Percentiles rank a stretch among this genome's conserved stretches.
Conservation (phyloP, 2,113 vertebrate species). For the Laterallus jamaicensis region DNA sequence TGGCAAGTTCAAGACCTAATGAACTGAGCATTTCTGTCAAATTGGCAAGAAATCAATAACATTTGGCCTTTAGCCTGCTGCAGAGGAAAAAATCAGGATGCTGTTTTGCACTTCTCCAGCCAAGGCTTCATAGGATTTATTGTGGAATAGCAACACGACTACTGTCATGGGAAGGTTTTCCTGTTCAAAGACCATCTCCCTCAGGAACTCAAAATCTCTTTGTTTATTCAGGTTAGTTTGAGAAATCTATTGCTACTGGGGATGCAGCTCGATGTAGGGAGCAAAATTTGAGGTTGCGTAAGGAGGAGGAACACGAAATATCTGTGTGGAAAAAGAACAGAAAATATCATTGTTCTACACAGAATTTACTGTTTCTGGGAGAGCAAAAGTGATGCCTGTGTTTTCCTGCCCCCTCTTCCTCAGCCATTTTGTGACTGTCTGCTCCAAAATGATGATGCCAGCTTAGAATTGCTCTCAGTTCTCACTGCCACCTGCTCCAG, state of each 20-base stretch:
- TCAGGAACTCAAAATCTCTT: neutral
- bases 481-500: neutral
- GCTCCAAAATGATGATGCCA: neutral
- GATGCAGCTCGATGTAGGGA: neutral
- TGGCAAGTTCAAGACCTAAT: neutral
- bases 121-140: neutral
- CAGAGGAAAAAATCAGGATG: neutral
- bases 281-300: neutral
- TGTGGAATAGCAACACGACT: neutral
- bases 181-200: neutral
- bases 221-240: constrained; percentile 13
- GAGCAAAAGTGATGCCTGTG: neutral
- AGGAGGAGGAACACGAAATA: neutral
- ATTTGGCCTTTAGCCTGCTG: neutral
- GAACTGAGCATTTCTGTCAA: neutral
- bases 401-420: neutral
- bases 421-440: neutral
- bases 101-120: neutral
- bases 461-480: neutral
- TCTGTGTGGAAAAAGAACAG: neutral
- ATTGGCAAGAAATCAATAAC: neutral
- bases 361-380: neutral
- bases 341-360: neutral
- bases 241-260: neutral
- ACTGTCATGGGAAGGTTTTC: neutral